Conservation (phyloP, 2,888 invertebrate genomes). For the Exocentrus adspersus region DNA sequence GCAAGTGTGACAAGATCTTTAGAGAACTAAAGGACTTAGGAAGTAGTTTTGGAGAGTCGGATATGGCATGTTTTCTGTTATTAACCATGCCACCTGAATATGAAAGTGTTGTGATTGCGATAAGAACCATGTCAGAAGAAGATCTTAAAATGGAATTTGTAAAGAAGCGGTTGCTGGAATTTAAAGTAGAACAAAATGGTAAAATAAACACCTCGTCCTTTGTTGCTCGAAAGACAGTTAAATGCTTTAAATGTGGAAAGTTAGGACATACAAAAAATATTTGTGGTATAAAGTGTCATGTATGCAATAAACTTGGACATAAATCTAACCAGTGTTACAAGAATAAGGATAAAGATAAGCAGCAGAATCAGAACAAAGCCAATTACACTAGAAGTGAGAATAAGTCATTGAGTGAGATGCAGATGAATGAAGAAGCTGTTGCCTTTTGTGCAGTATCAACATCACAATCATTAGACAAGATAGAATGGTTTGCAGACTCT, state of each 20-base stretch:
- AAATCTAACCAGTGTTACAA: conserved; percentile 5
- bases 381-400: conserved; percentile 20
- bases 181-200: conserved; percentile 16
- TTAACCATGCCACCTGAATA: conserved; percentile 37
- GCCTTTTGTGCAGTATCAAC: conserved; percentile 15
- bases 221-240: background rate
- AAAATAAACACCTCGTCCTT: background rate
- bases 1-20: conserved; percentile 32
- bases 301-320: conserved; percentile 31
- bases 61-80: conserved; percentile 32
- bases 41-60: conserved; percentile 19
- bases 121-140: conserved; percentile 34
- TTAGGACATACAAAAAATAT: conserved; percentile 31
- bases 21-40: conserved; percentile 36
- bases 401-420: no score
- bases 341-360: background rate
- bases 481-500: conserved; percentile 31
- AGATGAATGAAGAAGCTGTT: no score
- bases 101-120: conserved; percentile 37
- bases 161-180: conserved; percentile 34
- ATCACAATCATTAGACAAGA: background rate
- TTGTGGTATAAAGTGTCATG: conserved; percentile 33
- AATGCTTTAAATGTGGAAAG: conserved; percentile 36
- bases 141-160: conserved; percentile 29
- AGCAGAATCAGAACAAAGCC: conserved; percentile 14